Evolutionary conservation across 2,888 invertebrate genomes (phyloP).

Genomic region (Drosophila leonis): DNA sequence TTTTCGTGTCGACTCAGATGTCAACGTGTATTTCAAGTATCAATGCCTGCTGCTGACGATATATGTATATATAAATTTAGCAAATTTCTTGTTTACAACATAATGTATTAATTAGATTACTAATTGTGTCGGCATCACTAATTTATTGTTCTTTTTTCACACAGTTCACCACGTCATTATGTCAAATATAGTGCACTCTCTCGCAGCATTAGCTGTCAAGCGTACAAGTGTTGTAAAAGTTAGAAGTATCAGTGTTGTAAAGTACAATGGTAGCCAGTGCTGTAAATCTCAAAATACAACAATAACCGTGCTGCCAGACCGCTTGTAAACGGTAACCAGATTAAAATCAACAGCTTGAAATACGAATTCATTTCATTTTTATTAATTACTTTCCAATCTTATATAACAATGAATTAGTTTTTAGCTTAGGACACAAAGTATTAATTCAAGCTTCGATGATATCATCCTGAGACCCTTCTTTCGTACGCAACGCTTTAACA

Average conservation of each 20-base stretch:
- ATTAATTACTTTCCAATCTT: constrained; percentile 24
- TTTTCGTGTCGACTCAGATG: constrained; percentile 36
- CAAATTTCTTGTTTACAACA: constrained; percentile 35
- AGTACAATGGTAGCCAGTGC: background rate
- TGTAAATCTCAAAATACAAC: background rate
- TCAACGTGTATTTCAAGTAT: constrained; percentile 26
- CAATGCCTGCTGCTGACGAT: constrained; percentile 25
- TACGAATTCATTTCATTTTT: constrained; percentile 23
- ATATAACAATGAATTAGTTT: constrained; percentile 36
- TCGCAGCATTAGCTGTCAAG: constrained; percentile 41
- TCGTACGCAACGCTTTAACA: constrained; percentile 17
- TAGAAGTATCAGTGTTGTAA: constrained; percentile 14
- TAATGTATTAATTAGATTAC: constrained; percentile 42
- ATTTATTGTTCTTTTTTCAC: constrained; percentile 77
- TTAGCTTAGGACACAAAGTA: constrained; percentile 27
- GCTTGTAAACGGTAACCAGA: background rate
- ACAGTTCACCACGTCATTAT: constrained; percentile 78
- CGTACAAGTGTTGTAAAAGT: constrained; percentile 21
- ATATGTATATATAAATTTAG: background rate
- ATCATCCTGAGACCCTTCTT: constrained; percentile 6
- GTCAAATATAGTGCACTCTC: constrained; percentile 52
- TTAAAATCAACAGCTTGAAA: background rate
- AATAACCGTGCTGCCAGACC: constrained; percentile 9
- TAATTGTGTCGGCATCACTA: constrained; percentile 62
- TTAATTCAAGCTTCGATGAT: constrained; percentile 19